Evolutionary conservation across 2,113 vertebrate species (phyloP), one percentile per base, ranked within the genome.

Genomic region (Erpornis zantholeuca): DNA sequence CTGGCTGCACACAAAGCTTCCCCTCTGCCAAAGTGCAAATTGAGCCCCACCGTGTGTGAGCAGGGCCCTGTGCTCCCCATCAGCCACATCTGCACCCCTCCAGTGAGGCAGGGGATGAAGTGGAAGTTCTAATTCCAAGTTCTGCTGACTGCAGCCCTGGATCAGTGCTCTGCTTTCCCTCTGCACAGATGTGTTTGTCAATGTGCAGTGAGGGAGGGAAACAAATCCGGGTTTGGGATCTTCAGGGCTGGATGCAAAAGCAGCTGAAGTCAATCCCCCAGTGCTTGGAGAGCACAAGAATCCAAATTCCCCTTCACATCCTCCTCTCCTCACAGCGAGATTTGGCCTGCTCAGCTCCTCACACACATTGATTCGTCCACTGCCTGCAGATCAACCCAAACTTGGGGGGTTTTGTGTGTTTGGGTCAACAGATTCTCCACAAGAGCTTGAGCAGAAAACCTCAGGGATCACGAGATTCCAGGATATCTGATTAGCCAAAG

Each of bases 31-130:
- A 47, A 53, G 0, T 7, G 19, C 53, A 61, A 5, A 31, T 3
- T 40, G 0, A 15, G 11, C 63, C 33, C 42, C 16, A 4, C 1
- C 33, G 8, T 3, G 5, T 0, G 45, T 56, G 13, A 3, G 6
- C 33, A 15, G 71, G 56, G 65, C 36, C 33, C 2, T 7, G 60
- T 28, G 52, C 27, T 28, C 7, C 31, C 68, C 2, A 3, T 6
- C 75, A 28, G 6, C 1, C 84, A 52, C 11, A 3, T 1, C 73
- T 25, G 68, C 79, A 23, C 29, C 63, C n/a, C 85, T 68, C 53
- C 42, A 4, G 4, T 0, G 50, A 73, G 35, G 60, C 50, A 65
- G 69, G 12, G 20, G n/a, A 7, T 3, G 68, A 35, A 31, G 25
- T 6, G 40, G 18, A 38, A 59, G 19, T 3, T 56, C 15, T 3